Base-by-base conservation (phyloP, 2,113 vertebrate genomes). In the Atractosteus spatula region DNA sequence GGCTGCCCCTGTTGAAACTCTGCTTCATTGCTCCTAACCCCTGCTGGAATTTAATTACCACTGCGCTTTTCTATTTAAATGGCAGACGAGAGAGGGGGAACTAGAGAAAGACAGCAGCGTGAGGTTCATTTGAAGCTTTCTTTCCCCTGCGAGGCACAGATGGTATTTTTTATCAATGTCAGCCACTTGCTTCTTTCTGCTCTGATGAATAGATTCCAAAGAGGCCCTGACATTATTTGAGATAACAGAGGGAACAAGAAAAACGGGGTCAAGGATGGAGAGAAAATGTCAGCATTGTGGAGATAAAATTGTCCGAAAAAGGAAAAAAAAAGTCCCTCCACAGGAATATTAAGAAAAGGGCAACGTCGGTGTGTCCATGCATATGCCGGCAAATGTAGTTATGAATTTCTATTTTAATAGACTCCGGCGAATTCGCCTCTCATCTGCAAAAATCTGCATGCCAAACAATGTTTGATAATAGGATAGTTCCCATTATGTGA, bases 201-300 rank as follows among this genome's bases (percentile, higher is more conserved):
- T 95, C 93, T 85, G 91, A 91, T 96, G 95, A 91, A 90, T 94
- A 92, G 93, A 93, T 93, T 94, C 91, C 92, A 93, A 93, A 92
- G 92, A 95, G 90, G 90, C 92, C 90, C 91, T 93, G 93, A 94
- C 93, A 94, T 95, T 95, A 95, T 92, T 93, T 85, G 89, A 93
- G 93, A 94, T 92, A 94, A 92, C 89, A 83, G 89, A 91, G 89
- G 81, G 88, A 88, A 82, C 84, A 84, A 78, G 84, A 83, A 91
- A 80, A 89, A 86, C 29, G 90, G 85, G 94, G 94, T 94, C 93
- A 91, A 87, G 63, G 80, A 86, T 85, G 74, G 89, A 84, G 80
- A 83, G 90, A 90, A 89, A 88, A 90, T 87, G 89, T 90, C 92
- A 94, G 84, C 80, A 17, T 76, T 14, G 12, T 81, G 83, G 82